Evolutionary conservation across 2,888 invertebrate genomes (phyloP).

Genomic region (Tinea pellionella): DNA sequence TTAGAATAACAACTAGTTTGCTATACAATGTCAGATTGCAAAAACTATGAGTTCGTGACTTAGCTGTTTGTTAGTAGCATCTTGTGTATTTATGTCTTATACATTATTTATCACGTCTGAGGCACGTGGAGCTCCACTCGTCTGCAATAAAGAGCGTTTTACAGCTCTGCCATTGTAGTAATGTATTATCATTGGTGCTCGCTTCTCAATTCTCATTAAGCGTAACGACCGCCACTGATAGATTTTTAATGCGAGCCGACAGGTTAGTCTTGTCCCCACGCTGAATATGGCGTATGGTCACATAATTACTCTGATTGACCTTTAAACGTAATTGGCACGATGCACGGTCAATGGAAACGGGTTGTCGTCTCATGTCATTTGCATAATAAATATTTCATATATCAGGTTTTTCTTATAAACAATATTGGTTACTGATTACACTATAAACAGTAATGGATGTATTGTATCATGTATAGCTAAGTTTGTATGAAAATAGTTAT

Average conservation of each 20-base stretch:
- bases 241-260: neutral
- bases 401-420: constrained; percentile 6
- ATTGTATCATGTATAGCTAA: neutral
- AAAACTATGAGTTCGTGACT: constrained; percentile 36
- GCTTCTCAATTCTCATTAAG: constrained; percentile 4
- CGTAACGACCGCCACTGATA: constrained; percentile 8
- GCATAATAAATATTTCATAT: constrained; percentile 13
- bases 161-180: constrained; percentile 10
- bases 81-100: constrained; percentile 29
- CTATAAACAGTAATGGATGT: neutral
- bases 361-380: constrained; percentile 9
- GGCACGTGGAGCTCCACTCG: constrained; percentile 44
- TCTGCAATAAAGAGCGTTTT: constrained; percentile 33
- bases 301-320: constrained; percentile 15
- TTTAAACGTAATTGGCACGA: constrained; percentile 15
- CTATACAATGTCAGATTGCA: constrained; percentile 18
- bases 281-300: neutral
- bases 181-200: neutral
- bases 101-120: constrained; percentile 42
- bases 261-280: constrained; percentile 6
- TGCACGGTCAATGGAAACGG: constrained; percentile 15
- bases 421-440: neutral
- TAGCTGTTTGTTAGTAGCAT: constrained; percentile 27
- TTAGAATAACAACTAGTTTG: neutral
- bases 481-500: neutral